Conservation (phyloP, 2,888 invertebrate genomes). For the Glaucopsyche alexis region DNA sequence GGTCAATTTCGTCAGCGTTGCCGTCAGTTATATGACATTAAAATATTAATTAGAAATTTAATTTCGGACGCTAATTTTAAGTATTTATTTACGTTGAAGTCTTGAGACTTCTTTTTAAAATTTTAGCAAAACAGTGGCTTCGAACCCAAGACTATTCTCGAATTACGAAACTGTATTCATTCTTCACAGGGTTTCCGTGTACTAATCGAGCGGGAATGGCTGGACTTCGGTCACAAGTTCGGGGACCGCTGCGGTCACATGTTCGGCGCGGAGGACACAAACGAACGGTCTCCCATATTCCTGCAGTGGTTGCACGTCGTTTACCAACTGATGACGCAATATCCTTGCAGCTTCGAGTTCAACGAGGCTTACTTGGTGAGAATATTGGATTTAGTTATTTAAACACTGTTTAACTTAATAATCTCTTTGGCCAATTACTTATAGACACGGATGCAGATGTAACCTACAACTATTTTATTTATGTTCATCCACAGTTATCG, state of each 20-base stretch:
- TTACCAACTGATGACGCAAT: slow-evolving; percentile 93
- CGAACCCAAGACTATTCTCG: background rate
- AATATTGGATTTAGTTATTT: slow-evolving; percentile 36
- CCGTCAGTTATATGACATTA: too few species aligned
- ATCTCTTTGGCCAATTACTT: too few species aligned
- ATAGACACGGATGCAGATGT: too few species aligned
- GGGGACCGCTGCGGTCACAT: slow-evolving; percentile 95
- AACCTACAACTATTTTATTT: too few species aligned
- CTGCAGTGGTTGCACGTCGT: slow-evolving; percentile 98
- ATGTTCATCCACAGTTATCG: too few species aligned
- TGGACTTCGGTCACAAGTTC: slow-evolving; percentile 99
- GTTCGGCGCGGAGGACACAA: slow-evolving; percentile 90
- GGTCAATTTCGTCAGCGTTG: too few species aligned
- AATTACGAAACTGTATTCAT: background rate
- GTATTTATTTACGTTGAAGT: too few species aligned
- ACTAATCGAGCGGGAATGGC: slow-evolving; percentile 97
- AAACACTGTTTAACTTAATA: slow-evolving; percentile 1
- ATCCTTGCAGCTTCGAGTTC: slow-evolving; percentile 97
- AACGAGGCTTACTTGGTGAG: slow-evolving; percentile 94
- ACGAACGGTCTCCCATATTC: slow-evolving; percentile 98
- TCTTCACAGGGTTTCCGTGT: slow-evolving; percentile 91
- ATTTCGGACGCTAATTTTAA: too few species aligned
- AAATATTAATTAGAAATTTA: too few species aligned
- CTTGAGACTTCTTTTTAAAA: background rate
- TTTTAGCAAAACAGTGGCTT: background rate